Evolutionary conservation across 2,888 invertebrate genomes (phyloP), one percentile per base, ranked within the genome.

Genomic region (Philaethria dido): DNA sequence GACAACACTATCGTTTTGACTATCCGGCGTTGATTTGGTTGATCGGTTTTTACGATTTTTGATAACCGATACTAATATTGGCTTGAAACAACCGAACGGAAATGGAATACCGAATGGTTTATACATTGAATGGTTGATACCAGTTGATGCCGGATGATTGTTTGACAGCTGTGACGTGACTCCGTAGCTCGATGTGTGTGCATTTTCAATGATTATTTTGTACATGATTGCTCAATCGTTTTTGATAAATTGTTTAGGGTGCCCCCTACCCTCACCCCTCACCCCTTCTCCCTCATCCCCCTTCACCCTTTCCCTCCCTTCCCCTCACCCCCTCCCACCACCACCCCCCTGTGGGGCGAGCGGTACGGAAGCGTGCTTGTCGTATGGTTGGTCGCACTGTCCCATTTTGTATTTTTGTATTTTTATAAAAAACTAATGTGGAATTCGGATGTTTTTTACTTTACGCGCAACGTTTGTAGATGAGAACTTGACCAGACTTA

Each of bases 401-500:
- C 91, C 92, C 92, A 87, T 92, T 92, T 92, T 92, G 92, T 92
- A 92, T 91, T 92, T 92, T 92, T 92, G 89, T 92, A 92, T 92
- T 92, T 92, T 92, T 92, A 92, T 92, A 92, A 90, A 86, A 89
- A 89, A 88, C 82, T 86, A 86, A 87, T 85, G 87, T 84, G 87
- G 85, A 76, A 91, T 90, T 90, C 87, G 88, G 85, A 87, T 89
- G 86, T 87, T 86, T 86, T 88, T 87, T 85, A 83, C 81, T 91
- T 89, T 85, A 83, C 84, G 89, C 88, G 91, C 90, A 88, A 87
- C 78, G 83, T 85, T 78, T 68, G 33, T 84, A 33, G 33, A 33
- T 8, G 33, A 33, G 33, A 33, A 33, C 33, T n/a, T n/a, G n/a
- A 33, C 33, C 8, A 33, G 33, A 33, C 8, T 33, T n/a, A n/a